A percentile compares a stretch with the other conserved stretches of the same genome.
These are phyloP conservation scores for Acanthornis magna DNA, from an alignment of 2,797 vertebrate genomes.

Conservation along the genomic window DNA sequence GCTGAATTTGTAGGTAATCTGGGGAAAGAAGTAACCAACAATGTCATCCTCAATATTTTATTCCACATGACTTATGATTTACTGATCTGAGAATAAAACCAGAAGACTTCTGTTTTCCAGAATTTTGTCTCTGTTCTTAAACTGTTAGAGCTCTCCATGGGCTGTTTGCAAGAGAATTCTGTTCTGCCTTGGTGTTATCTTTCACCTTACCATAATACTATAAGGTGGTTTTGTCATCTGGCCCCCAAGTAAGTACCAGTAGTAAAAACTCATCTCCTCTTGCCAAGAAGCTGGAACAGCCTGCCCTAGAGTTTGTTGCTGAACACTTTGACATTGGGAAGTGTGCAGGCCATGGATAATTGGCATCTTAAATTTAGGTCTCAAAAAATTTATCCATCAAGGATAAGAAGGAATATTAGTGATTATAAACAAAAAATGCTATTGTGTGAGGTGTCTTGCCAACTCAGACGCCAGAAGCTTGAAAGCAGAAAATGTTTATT, in stretches of 20 bases:
- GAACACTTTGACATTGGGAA: not conserved
- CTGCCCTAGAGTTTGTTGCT: not conserved
- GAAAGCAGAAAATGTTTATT: not conserved
- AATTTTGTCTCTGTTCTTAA: not conserved
- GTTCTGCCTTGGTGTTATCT: not conserved
- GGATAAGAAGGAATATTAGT: not conserved
- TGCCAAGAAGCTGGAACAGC: not conserved
- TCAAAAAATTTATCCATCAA: not conserved
- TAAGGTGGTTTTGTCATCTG: not conserved
- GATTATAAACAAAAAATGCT: not conserved
- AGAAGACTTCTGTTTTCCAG: not conserved
- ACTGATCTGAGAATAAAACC: not conserved
- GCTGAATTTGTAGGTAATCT: not conserved
- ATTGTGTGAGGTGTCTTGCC: accelerated
- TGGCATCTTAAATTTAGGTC: not conserved
- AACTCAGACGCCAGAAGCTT: not conserved
- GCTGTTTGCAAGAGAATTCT: not conserved
- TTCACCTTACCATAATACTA: not conserved
- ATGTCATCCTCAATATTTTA: not conserved
- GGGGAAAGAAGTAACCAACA: not conserved
- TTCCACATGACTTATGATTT: not conserved
- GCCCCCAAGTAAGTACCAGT: not conserved
- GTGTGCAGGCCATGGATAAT: not conserved
- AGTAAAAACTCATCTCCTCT: not conserved
- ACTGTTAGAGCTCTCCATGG: not conserved